A percentile compares a stretch with the other conserved stretches of the same genome.
Conservation (phyloP, 2,888 invertebrate species). For the Zygothrica quintamaculata region DNA sequence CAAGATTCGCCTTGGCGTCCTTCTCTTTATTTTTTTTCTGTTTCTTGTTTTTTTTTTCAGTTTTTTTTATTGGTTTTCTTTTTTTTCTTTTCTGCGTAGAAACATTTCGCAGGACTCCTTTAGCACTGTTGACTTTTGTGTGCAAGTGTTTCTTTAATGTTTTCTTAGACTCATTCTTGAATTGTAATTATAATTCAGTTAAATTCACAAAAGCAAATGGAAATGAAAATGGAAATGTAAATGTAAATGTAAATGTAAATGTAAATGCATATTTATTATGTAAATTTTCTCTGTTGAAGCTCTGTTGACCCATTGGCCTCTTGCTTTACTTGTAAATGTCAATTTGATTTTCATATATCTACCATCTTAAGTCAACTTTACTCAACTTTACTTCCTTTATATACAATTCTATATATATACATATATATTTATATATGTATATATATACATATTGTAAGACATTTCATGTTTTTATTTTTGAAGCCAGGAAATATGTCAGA, state of each 20-base stretch:
- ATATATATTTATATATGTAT: slow-evolving; percentile 10
- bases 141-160: slow-evolving; percentile 61
- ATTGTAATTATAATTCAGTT: slow-evolving; percentile 54
- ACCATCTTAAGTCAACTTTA: slow-evolving; percentile 16
- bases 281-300: slow-evolving; percentile 26
- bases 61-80: no score
- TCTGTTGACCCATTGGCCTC: slow-evolving; percentile 54
- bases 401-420: slow-evolving; percentile 3
- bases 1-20: slow-evolving; percentile 25
- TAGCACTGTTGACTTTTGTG: slow-evolving; percentile 65
- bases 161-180: slow-evolving; percentile 44
- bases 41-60: no score
- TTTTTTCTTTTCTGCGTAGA: no score
- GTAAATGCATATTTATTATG: slow-evolving; percentile 54
- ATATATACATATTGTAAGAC: slow-evolving; percentile 12
- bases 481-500: slow-evolving; percentile 36
- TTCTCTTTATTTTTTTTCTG: background rate
- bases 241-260: slow-evolving; percentile 40
- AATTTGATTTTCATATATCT: slow-evolving; percentile 33
- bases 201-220: slow-evolving; percentile 17
- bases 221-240: slow-evolving; percentile 16
- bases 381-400: slow-evolving; percentile 24
- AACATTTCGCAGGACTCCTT: slow-evolving; percentile 9
- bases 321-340: slow-evolving; percentile 28
- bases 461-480: slow-evolving; percentile 26